Base-by-base conservation (phyloP, 2,888 invertebrate species). In the Calliphora vomitoria region DNA sequence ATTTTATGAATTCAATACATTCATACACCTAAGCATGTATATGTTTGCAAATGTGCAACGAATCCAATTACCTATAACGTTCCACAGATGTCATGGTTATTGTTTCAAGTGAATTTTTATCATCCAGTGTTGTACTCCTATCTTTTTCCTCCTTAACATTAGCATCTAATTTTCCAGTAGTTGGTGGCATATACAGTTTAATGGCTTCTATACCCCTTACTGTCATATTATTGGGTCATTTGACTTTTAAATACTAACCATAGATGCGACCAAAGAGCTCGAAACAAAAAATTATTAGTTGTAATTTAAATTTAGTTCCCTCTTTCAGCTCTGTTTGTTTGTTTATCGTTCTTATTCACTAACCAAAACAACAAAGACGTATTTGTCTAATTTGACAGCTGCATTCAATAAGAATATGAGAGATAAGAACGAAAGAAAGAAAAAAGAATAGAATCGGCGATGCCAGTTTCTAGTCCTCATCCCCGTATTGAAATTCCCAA, bases 171-270 rank as follows among this genome's bases (percentile, higher is more conserved):
- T 90, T 89, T 66, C 89, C 83, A 71, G 89, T 90, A 41, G 86
- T 89, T 62, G 89, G 90, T 83, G 90, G 90, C 89, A 91, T 89
- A 82, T 90, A 90, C 68, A 92, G 89, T 89, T 92, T 92, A 84
- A 92, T 92, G 84, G 93, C 93, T 91, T 93, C 92, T 68, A 92
- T 91, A 80, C 93, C 93, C 71, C 91, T 91, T 76, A 91, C 92
- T 66, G 92, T 89, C 90, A 90, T 83, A 79, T 75, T 83, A 83
- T 44, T 41, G 3, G 13, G n/a, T 41, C 62, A 80, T 80, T n/a
- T 20, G 60, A 60, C 50, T 53, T 71, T 72, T 72, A 8, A 55
- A 53, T 18, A 71, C 38, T 71, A 58, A 41, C 44, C 55, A 79
- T n/a, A 3, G 13, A 38, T 41, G 25, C n/a, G 31, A 64, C 62